Percentiles rank a stretch among this genome's conserved stretches.
Evolutionary conservation across 2,113 vertebrate species (phyloP).

Genomic region (Erythrocercus mccallii): DNA sequence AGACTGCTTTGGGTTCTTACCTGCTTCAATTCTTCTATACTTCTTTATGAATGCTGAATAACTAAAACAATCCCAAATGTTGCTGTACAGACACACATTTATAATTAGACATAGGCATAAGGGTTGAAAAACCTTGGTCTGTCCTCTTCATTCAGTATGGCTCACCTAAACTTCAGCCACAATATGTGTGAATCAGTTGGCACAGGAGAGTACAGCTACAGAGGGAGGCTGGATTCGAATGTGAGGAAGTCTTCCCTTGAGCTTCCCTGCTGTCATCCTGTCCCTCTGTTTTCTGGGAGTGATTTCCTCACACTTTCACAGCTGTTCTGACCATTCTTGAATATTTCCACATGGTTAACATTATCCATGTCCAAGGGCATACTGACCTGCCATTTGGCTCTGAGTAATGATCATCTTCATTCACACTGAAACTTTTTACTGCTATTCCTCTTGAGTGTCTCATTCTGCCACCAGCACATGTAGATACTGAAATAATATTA

Average conservation of each 20-base stretch:
- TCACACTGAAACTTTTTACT: not conserved
- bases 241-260: not conserved
- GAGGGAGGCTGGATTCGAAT: not conserved
- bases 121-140: not conserved
- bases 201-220: not conserved
- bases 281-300: not conserved
- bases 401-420: not conserved
- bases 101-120: not conserved
- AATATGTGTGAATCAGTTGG: not conserved
- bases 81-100: not conserved
- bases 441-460: not conserved
- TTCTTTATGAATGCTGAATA: not conserved
- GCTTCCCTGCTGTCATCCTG: not conserved
- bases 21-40: not conserved
- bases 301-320: not conserved
- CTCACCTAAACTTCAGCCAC: not conserved
- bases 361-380: not conserved
- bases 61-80: not conserved
- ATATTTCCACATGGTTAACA: not conserved
- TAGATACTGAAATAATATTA: not conserved
- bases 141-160: not conserved
- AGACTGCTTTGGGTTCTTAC: not conserved
- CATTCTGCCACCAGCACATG: not conserved
- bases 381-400: not conserved
- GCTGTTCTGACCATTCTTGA: not conserved